Evolutionary conservation across 2,113 vertebrate species (phyloP).

Genomic region (Odobenus rosmarus): DNA sequence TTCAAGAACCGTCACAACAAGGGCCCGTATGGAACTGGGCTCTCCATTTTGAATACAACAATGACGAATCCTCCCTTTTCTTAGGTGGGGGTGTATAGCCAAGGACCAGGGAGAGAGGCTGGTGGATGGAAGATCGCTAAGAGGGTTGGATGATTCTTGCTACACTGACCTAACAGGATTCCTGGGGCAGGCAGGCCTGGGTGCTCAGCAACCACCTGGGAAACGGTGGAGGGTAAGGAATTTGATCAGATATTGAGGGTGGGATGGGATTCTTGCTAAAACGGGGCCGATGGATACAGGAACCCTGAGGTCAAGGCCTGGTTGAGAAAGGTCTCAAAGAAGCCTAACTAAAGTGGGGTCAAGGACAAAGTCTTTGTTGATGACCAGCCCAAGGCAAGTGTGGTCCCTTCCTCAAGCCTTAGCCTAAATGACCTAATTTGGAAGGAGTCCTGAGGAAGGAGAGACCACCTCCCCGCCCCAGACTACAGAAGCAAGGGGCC

Average conservation of each 20-base stretch:
- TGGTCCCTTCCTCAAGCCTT: neutral
- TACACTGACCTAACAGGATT: neutral
- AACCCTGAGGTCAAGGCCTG: neutral
- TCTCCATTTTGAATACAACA: neutral
- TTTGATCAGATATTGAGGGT: neutral
- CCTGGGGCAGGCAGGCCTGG: neutral
- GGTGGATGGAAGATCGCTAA: neutral
- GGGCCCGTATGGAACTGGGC: neutral
- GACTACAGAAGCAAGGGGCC: neutral
- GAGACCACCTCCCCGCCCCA: neutral
- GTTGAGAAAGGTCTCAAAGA: neutral
- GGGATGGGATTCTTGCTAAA: neutral
- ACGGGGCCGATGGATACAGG: fast-evolving
- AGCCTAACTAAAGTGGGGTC: neutral
- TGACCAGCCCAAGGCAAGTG: neutral
- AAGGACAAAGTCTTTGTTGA: neutral
- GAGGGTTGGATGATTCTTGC: neutral
- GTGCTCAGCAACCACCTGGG: neutral
- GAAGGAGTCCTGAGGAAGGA: neutral
- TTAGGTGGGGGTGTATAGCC: neutral
- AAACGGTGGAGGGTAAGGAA: neutral
- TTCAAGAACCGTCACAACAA: neutral
- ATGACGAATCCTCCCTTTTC: neutral
- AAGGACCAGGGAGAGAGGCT: neutral
- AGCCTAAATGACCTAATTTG: neutral